These are phyloP conservation scores for Lindbergichthys nudifrons DNA, from an alignment of 2,797 vertebrate genomes.

Conservation along the genomic window DNA sequence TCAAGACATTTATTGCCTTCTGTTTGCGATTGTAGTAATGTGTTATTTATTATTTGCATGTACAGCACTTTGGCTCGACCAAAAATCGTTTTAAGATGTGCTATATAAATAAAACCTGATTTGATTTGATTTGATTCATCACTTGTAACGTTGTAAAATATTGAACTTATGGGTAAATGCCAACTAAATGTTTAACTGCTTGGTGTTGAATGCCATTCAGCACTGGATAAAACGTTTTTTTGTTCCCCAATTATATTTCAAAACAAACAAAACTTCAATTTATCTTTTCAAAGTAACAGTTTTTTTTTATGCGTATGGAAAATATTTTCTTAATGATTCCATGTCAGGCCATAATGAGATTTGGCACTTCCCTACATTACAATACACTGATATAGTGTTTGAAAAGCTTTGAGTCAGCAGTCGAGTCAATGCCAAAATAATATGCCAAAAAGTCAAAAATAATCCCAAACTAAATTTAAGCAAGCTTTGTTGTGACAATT, in stretches of 20 bases:
- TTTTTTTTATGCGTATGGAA: no score
- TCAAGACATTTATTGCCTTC: no score
- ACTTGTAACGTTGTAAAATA: conserved; percentile 4
- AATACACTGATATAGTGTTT: conserved; percentile 20
- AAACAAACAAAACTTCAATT: conserved; percentile 9
- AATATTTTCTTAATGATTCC: neutral
- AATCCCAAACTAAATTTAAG: neutral
- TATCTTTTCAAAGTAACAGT: conserved; percentile 2
- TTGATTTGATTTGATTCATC: no score
- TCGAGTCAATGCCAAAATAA: conserved; percentile 9
- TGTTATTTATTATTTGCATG: no score
- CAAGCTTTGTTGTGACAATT: neutral
- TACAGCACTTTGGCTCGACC: no score
- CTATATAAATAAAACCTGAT: no score
- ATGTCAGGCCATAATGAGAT: conserved; percentile 17
- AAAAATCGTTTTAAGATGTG: no score
- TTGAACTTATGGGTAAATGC: neutral
- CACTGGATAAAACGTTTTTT: neutral
- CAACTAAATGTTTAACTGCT: conserved; percentile 17
- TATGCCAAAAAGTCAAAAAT: conserved; percentile 13
- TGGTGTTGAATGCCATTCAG: neutral
- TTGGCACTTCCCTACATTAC: neutral
- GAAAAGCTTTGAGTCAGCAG: conserved; percentile 14
- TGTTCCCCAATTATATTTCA: conserved; percentile 14
- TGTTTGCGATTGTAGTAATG: no score